Base-by-base conservation (phyloP, 30 jellyfish, hydroid and myxozoan genomes). In the Hydractinia echinata region DNA sequence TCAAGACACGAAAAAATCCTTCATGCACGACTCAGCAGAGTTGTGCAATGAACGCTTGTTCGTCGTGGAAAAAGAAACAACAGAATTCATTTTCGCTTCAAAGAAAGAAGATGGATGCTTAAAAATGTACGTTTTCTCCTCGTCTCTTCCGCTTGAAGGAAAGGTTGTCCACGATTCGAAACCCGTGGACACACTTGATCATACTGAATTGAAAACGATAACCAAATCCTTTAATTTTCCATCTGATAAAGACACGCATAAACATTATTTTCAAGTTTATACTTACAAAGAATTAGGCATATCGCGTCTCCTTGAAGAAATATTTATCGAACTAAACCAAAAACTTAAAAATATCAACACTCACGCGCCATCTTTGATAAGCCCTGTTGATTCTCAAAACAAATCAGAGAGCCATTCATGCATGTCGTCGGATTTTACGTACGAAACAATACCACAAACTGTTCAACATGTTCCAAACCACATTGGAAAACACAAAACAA, bases 211-310 rank as follows among this genome's bases (percentile, higher is more conserved):
- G 7, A 30, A 16, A 16, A 16, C 60, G 5, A 58, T 55, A 5
- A 18, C 30, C 44, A 52, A 54, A 4, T 51, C 51, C 1, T 14
- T 74, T 52, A 20, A 10, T 10, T n/a, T 77, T 51, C 80, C 79
- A 6, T 21, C 51, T 48, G 55, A 56, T 11, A n/a, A 30, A 4
- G 79, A 77, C 50, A 77, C 16, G 18, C 16, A 18, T 6, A 76
- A 15, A 8, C 55, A 77, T 53, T 55, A 18, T 61, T 66, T 53
- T 61, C 20, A 55, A 44, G 52, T 77, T n/a, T 50, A 44, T 10
- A 77, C 85, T 5, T 77, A 77, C 60, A 53, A 56, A 14, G 85
- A 77, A 49, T 16, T 77, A 50, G 85, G 85, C 51, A 77, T 77
- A 16, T 15, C 44, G 18, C 76, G 85, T 10, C 55, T 77, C 11